Base-by-base conservation (phyloP, 1,140 invertebrate genomes). In the Nymphalis io region DNA sequence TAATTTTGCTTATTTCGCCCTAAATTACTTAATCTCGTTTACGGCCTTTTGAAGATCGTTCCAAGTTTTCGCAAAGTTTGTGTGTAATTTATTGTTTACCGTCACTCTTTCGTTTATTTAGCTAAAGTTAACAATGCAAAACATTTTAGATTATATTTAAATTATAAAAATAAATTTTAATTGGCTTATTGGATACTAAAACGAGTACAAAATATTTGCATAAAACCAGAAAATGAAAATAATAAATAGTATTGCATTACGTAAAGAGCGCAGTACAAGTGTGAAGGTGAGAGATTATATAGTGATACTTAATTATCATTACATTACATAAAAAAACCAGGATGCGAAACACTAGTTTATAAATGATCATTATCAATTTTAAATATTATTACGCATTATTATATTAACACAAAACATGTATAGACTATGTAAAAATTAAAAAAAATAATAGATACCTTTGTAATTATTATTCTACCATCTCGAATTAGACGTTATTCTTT, bases 21-120 rank as follows among this genome's bases (percentile, higher is more conserved):
- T 85, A 91, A 89, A 90, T 91, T 88, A 87, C 87, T 89, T 89
- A 87, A 89, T 91, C 89, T 88, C 80, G 82, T 89, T 89, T 89
- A 89, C 82, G 82, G 76, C 80, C 83, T 83, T 89, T 90, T 88
- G 86, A 87, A 88, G 82, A 85, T 89, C 87, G 81, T 84, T 81
- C 82, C 71, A 85, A 91, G 81, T 91, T 89, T 85, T 84, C 80
- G 57, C 77, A 84, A 89, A 91, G 82, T 89, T 89, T 87, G 79
- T 80, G 78, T 84, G 80, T 91, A 87, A 91, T 91, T 91, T 89
- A 89, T 89, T 89, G 83, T 91, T 85, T 87, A 86, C 74, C 81
- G 76, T 85, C 82, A 87, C 82, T 85, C 79, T 85, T 84, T 73
- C 77, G 81, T 84, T 84, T 90, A 81, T 83, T 88, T 85, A 82